These are phyloP conservation scores for Zoanthus sansibaricus DNA, from an alignment of 92 coral and sea anemone species.

Conservation along the genomic window DNA sequence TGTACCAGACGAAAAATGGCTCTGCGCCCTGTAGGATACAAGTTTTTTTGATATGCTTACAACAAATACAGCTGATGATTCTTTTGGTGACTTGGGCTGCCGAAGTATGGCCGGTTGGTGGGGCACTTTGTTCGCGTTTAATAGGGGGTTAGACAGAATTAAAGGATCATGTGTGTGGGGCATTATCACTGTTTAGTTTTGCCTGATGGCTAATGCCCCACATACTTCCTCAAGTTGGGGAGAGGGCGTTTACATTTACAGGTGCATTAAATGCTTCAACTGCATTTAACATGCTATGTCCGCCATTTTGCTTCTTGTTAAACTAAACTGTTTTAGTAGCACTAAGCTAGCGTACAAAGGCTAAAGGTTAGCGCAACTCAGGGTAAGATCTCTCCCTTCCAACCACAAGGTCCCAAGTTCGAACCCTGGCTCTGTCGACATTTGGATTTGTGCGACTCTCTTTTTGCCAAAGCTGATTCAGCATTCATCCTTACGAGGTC, in stretches of 20 bases:
- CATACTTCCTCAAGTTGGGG: neutral
- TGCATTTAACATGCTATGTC: no score
- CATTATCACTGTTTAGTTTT: constrained; percentile 23
- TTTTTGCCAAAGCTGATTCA: no score
- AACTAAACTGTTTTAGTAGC: no score
- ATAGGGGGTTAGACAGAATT: constrained; percentile 3
- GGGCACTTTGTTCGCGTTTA: constrained; percentile 8
- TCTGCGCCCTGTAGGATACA: neutral
- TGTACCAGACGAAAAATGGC: neutral
- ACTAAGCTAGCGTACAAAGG: no score
- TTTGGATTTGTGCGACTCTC: no score
- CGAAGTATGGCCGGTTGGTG: constrained; percentile 15
- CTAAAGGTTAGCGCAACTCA: no score
- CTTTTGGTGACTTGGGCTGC: neutral
- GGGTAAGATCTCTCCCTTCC: no score
- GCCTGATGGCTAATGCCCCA: constrained; percentile 23
- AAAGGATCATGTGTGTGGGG: constrained; percentile 15
- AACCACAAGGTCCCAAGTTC: no score
- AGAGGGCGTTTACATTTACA: constrained; percentile 19
- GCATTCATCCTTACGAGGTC: no score
- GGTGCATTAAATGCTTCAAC: neutral
- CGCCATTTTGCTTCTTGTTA: no score
- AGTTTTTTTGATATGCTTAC: neutral
- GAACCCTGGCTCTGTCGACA: no score
- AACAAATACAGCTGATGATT: neutral